Evolutionary conservation across 2,888 invertebrate genomes (phyloP).

Genomic region (Nomada lathburiana): DNA sequence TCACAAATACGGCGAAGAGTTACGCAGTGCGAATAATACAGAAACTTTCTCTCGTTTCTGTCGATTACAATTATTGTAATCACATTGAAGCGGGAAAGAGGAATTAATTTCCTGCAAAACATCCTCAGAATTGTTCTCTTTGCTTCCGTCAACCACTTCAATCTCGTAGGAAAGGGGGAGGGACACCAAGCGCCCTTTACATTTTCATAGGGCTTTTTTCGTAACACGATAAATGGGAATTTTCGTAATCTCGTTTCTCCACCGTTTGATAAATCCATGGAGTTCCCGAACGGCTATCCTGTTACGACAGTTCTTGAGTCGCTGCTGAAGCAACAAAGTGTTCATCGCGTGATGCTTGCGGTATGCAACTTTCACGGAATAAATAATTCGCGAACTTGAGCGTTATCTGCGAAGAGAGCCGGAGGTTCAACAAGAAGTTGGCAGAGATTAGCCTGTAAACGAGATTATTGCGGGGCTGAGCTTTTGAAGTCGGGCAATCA

Average conservation of each 20-base stretch:
- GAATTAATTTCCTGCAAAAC: too few species aligned
- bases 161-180: not conserved
- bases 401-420: conserved; percentile 26
- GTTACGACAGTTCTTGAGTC: conserved; percentile 17
- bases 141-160: not conserved
- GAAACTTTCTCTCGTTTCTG: too few species aligned
- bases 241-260: not conserved
- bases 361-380: conserved; percentile 15
- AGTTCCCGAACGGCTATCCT: conserved; percentile 22
- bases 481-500: conserved; percentile 14
- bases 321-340: conserved; percentile 32
- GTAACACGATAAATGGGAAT: not conserved
- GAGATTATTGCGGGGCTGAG: conserved; percentile 37
- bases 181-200: not conserved
- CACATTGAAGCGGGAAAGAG: too few species aligned
- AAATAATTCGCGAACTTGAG: conserved; percentile 41
- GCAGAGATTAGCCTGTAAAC: conserved; percentile 36
- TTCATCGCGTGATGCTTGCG: conserved; percentile 20
- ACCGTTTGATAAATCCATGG: conserved; percentile 19
- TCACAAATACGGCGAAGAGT: too few species aligned
- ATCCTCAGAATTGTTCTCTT: not conserved
- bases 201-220: not conserved
- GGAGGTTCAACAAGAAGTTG: conserved; percentile 32
- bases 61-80: too few species aligned
- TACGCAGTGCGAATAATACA: too few species aligned